These are phyloP conservation scores for Cavia porcellus DNA, from an alignment of 2,113 vertebrate genomes.

Conservation along the genomic window DNA sequence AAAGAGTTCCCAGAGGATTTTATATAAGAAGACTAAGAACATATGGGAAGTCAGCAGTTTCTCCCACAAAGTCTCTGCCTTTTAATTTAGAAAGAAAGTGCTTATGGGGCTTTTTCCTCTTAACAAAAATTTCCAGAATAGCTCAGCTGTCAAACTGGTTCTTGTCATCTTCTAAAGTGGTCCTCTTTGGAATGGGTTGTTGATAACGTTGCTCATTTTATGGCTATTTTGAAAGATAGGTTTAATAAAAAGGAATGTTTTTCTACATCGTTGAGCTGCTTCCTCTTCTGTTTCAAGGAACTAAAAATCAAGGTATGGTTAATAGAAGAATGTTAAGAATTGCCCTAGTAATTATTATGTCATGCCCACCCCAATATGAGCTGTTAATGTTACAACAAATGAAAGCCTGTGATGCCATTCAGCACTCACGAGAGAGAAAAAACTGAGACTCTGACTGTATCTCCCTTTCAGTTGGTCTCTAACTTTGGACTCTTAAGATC, in stretches of 20 bases:
- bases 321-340: not conserved
- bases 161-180: slow-evolving; percentile 60
- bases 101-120: slow-evolving; percentile 69
- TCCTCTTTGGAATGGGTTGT: slow-evolving; percentile 53
- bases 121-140: slow-evolving; percentile 63
- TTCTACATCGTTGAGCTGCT: slow-evolving; percentile 5
- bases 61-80: slow-evolving; percentile 35
- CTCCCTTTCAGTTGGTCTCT: not conserved
- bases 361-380: not conserved
- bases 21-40: slow-evolving; percentile 63
- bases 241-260: slow-evolving; percentile 65
- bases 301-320: not conserved
- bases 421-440: not conserved
- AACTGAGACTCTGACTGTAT: not conserved
- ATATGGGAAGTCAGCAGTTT: slow-evolving; percentile 64
- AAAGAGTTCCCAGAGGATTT: slow-evolving; percentile 72
- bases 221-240: slow-evolving; percentile 60
- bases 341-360: not conserved
- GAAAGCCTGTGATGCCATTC: not conserved
- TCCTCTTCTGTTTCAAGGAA: slow-evolving; percentile 36
- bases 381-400: not conserved
- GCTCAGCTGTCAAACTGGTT: slow-evolving; percentile 30
- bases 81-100: slow-evolving; percentile 75
- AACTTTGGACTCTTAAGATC: not conserved
- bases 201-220: slow-evolving; percentile 70